Evolutionary conservation across 2,113 vertebrate species (phyloP).

Genomic region (Peromyscus leucopus): DNA sequence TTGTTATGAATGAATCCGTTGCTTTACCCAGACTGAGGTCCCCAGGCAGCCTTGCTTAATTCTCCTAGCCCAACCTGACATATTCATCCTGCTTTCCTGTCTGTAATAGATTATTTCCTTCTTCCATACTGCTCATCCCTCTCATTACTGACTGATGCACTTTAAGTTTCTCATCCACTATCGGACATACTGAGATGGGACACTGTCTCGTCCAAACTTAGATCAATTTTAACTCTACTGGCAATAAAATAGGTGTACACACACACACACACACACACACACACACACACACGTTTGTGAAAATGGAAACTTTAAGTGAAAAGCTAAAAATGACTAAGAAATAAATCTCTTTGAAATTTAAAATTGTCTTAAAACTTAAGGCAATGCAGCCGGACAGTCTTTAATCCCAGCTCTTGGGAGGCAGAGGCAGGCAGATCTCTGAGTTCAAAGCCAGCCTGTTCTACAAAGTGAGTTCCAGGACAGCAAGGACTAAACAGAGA

Average conservation of each 20-base stretch:
- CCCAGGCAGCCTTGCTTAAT: background rate
- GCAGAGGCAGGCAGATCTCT: too few relatives aligned
- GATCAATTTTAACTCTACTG: constrained; percentile 49
- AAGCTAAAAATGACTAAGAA: constrained; percentile 8
- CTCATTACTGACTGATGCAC: background rate
- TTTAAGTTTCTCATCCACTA: constrained; percentile 63
- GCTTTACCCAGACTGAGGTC: background rate
- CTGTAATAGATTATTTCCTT: background rate
- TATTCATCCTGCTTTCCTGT: background rate
- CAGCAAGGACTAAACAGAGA: too few relatives aligned
- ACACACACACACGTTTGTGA: background rate
- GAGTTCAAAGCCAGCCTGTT: too few relatives aligned
- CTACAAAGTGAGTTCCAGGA: too few relatives aligned
- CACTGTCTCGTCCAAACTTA: background rate
- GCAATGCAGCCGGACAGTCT: too few relatives aligned
- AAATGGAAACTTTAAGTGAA: background rate
- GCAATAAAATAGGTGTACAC: background rate
- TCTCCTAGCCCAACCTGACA: constrained; percentile 39
- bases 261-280: background rate
- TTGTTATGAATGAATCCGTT: background rate
- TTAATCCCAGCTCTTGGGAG: too few relatives aligned
- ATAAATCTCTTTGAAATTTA: constrained; percentile 54
- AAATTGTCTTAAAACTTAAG: background rate
- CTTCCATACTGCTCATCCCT: background rate
- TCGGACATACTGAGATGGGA: background rate